Evolutionary conservation across 1,140 invertebrate species (phyloP), one percentile per base, ranked within the genome.

Genomic region (Laodelphax striatellus): DNA sequence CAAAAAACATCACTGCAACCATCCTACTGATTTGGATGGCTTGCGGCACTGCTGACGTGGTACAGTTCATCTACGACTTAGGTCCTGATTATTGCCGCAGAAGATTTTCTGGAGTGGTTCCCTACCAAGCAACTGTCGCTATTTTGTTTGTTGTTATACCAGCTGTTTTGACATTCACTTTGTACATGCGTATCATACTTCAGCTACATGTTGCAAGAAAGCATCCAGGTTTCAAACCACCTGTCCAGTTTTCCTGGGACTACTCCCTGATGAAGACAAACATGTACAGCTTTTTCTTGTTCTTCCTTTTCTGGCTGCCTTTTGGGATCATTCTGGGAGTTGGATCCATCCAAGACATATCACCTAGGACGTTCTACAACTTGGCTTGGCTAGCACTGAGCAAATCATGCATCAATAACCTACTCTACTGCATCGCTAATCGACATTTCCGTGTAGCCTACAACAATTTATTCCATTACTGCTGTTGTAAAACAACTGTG

Each of bases 401-500:
- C 52, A 86, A 88, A 62, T 84, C 84, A 0, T 82, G 84, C 57
- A 68, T 86, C 43, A 83, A 83, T 63, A 83, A 80, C 64, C 75
- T 86, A 4, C 68, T 88, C 1, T 88, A 88, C 67, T 82, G 82
- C 58, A 71, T 80, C 0, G 70, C 79, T 2, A 83, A 86, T 66
- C 73, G 79, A 0, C 81, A 84, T 68, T 89, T 88, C 66, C 76
- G 86, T n/a, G 82, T 78, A 61, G 86, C 86, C 4, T 92, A 86
- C 68, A 75, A 84, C 19, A 85, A 88, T 67, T 71, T 90, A 10
- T 90, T 89, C 67, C 81, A 90, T 64, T 90, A 91, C 64, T 90
- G 87, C 68, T 90, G 85, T 67, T 90, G 87, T 72, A 90, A 90
- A 70, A 88, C 82, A 6, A 85, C 83, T 5, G 81, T 90, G 8